Conservation (phyloP, 2,888 invertebrate genomes). For the Caenorhabditis drosophilae region DNA sequence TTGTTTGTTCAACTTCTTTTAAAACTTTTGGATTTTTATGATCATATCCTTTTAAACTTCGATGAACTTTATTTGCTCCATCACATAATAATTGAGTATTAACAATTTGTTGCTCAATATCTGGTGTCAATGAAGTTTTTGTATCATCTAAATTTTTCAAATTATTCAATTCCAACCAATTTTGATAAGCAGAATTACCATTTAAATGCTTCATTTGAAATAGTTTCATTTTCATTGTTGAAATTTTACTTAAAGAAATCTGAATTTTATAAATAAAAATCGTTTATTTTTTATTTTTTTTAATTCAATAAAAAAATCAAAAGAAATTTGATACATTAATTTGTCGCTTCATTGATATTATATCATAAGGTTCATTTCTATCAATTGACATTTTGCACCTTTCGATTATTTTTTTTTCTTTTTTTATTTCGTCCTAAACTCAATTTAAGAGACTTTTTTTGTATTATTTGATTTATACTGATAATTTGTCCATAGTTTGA, state of each 20-base stretch:
- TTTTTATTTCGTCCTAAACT: constrained; percentile 25
- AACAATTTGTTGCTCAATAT: constrained; percentile 13
- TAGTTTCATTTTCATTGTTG: constrained; percentile 20
- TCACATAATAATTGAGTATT: constrained; percentile 18
- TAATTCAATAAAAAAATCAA: neutral
- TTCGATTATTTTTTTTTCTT: constrained; percentile 27
- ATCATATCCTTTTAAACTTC: constrained; percentile 15
- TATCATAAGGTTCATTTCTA: constrained; percentile 29
- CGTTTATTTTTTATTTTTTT: too few relatives aligned
- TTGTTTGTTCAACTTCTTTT: constrained; percentile 23
- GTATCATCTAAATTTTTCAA: neutral
- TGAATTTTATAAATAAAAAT: constrained; percentile 8
- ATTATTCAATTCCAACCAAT: neutral
- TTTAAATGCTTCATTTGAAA: constrained; percentile 9
- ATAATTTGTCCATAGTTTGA: too few relatives aligned
- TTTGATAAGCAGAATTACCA: neutral
- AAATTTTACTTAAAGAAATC: constrained; percentile 23
- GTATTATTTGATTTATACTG: too few relatives aligned
- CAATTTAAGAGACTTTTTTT: too few relatives aligned
- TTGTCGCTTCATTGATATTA: constrained; percentile 20
- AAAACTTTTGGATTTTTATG: constrained; percentile 17
- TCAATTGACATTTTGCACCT: constrained; percentile 26
- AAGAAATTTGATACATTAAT: constrained; percentile 10
- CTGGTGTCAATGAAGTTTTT: neutral
- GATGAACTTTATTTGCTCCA: constrained; percentile 22